Conservation (phyloP, 2,888 invertebrate genomes). For the Noctua comes region DNA sequence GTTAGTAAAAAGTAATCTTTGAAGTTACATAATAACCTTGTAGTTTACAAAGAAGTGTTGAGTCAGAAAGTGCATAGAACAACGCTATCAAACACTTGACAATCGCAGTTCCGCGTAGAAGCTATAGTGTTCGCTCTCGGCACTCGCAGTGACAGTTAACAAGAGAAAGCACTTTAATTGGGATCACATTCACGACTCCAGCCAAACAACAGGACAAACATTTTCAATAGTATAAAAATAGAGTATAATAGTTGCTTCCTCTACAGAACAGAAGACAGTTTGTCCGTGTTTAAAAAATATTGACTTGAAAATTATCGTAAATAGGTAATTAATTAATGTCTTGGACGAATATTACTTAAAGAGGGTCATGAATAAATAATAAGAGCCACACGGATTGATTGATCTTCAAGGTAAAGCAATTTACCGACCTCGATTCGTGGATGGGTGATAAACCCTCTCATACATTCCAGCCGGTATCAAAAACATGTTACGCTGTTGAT, state of each 20-base stretch:
- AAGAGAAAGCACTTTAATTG: conserved; percentile 45
- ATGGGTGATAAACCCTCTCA: too few relatives aligned
- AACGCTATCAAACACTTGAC: conserved; percentile 7
- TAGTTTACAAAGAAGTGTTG: background rate
- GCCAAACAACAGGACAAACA: conserved; percentile 3
- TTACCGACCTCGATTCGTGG: too few relatives aligned
- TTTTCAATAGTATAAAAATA: background rate
- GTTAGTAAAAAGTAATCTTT: background rate
- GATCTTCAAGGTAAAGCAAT: too few relatives aligned
- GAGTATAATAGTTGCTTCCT: background rate
- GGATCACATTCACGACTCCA: conserved; percentile 14
- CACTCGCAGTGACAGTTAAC: conserved; percentile 24
- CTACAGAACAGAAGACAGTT: background rate
- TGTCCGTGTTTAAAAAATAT: background rate
- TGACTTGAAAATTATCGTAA: too few relatives aligned
- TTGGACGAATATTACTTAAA: too few relatives aligned
- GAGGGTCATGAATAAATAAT: too few relatives aligned
- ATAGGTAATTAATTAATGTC: background rate
- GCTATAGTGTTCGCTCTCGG: conserved; percentile 1
- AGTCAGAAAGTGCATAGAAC: background rate
- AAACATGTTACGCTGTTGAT: background rate
- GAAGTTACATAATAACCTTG: background rate
- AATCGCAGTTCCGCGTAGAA: background rate
- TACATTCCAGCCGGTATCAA: background rate
- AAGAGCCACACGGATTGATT: too few relatives aligned